These are phyloP conservation scores for Sphenodon punctatus DNA, from an alignment of 2,797 vertebrate species.

Conservation along the genomic window DNA sequence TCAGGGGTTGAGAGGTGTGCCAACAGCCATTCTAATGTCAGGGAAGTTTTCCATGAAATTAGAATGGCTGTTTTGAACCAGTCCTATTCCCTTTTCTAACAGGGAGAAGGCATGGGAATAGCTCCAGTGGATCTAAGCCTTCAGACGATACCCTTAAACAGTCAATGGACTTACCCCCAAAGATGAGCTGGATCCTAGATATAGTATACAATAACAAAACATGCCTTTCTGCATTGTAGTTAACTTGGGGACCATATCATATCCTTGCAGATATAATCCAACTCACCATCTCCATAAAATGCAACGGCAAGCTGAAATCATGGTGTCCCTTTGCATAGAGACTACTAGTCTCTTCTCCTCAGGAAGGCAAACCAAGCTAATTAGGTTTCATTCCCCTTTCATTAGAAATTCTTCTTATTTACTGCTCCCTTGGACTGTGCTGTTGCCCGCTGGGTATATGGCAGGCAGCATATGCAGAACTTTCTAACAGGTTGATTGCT, in stretches of 20 bases:
- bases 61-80: too few species aligned
- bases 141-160: not conserved
- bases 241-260: not conserved
- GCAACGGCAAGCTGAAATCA: constrained; percentile 17
- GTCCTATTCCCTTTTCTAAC: not conserved
- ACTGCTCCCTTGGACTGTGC: not conserved
- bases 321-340: not conserved
- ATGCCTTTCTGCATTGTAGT: not conserved
- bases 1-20: too few species aligned
- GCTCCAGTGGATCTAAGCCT: not conserved
- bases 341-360: not conserved
- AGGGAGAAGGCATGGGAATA: not conserved
- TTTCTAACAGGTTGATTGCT: constrained; percentile 46
- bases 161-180: not conserved
- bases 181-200: not conserved
- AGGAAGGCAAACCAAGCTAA: not conserved
- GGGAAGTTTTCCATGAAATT: too few species aligned
- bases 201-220: not conserved
- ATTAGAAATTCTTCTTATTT: constrained; percentile 39
- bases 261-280: not conserved
- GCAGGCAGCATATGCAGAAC: constrained; percentile 1
- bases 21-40: too few species aligned
- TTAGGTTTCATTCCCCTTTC: constrained; percentile 19
- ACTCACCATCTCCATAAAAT: not conserved
- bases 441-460: constrained; percentile 23